These are phyloP conservation scores for Ranitomeya variabilis DNA, from an alignment of 2,113 vertebrate genomes.

Conservation along the genomic window DNA sequence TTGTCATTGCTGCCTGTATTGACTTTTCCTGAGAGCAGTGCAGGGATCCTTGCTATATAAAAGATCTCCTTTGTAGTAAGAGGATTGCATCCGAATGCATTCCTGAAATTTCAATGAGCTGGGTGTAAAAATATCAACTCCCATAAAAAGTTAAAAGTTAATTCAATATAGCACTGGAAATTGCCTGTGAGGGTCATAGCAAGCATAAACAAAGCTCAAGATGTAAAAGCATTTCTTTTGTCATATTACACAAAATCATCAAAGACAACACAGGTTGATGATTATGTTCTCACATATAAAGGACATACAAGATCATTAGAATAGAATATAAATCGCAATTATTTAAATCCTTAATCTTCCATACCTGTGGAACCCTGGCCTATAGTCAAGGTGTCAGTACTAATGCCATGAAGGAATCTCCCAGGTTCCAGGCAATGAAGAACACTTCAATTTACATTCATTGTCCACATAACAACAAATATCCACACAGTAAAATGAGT, in stretches of 20 bases:
- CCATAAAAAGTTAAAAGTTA: slow-evolving; percentile 33
- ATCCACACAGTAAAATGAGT: slow-evolving; percentile 13
- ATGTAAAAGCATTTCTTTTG: slow-evolving; percentile 38
- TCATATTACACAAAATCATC: slow-evolving; percentile 36
- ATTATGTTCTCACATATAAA: slow-evolving; percentile 50
- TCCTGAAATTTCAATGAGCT: neutral
- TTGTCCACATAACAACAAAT: slow-evolving; percentile 51
- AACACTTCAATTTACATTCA: slow-evolving; percentile 56
- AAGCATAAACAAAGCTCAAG: slow-evolving; percentile 42
- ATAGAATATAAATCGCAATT: slow-evolving; percentile 29
- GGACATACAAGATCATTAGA: slow-evolving; percentile 41
- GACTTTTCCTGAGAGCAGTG: slow-evolving; percentile 54
- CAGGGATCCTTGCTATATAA: slow-evolving; percentile 9
- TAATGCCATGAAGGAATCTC: neutral
- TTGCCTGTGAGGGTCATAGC: neutral
- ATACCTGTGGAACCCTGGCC: neutral
- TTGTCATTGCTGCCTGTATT: slow-evolving; percentile 28
- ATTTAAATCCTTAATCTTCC: neutral
- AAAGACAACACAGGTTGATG: slow-evolving; percentile 49
- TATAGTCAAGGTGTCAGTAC: neutral
- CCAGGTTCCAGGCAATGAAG: slow-evolving; percentile 12
- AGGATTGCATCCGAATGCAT: slow-evolving; percentile 34
- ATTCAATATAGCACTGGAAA: neutral
- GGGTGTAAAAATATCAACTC: slow-evolving; percentile 22
- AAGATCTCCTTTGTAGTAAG: slow-evolving; percentile 30